Conservation (phyloP, 1,140 invertebrate species). For the Liolophura sinensis region DNA sequence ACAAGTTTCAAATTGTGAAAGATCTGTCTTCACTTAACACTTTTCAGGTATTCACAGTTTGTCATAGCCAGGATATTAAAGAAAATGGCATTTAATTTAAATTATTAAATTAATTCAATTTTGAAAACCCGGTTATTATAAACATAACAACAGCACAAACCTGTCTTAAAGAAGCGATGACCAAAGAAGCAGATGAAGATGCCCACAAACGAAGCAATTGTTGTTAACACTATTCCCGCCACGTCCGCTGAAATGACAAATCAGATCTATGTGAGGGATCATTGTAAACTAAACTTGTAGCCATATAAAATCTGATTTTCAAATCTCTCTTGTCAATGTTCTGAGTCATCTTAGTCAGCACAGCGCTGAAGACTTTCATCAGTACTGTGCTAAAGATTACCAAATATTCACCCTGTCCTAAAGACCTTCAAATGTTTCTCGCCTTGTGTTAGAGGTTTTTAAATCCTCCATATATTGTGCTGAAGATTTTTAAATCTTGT, state of each 20-base stretch:
- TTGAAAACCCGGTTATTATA: too few relatives aligned
- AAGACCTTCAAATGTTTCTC: too few relatives aligned
- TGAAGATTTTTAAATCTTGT: too few relatives aligned
- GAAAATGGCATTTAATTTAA: too few relatives aligned
- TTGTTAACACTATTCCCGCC: constrained; percentile 60
- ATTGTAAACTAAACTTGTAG: background rate
- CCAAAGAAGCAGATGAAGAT: constrained; percentile 66
- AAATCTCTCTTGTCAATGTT: too few relatives aligned
- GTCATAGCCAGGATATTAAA: background rate
- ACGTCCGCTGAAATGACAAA: constrained; percentile 14
- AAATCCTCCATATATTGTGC: background rate
- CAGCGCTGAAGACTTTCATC: too few relatives aligned
- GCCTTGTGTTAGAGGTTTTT: background rate
- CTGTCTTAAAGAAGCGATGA: constrained; percentile 66
- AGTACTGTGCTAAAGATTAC: too few relatives aligned
- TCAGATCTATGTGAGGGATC: too few relatives aligned
- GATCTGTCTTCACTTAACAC: background rate
- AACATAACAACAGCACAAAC: constrained; percentile 18
- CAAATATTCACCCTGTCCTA: too few relatives aligned
- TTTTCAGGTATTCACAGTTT: background rate
- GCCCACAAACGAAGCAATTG: constrained; percentile 64
- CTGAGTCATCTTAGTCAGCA: too few relatives aligned
- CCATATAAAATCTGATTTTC: too few relatives aligned
- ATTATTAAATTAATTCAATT: too few relatives aligned
- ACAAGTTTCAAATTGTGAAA: background rate